These are phyloP conservation scores for Lasioglossum albipes DNA, from an alignment of 1,140 invertebrate genomes.

Conservation along the genomic window DNA sequence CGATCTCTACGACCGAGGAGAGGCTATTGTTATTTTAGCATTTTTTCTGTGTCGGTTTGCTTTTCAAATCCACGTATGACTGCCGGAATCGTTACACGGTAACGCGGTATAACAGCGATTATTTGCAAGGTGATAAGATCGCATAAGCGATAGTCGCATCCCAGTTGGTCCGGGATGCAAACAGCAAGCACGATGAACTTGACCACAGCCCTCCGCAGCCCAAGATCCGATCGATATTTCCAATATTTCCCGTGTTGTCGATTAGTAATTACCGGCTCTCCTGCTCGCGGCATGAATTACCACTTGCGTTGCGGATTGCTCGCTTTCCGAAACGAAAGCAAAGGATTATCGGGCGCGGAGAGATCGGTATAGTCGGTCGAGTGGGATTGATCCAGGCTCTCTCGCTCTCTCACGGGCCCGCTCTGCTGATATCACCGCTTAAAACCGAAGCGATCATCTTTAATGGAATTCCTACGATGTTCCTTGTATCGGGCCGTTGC, in stretches of 20 bases:
- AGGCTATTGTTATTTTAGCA: too few relatives aligned
- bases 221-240: constrained; percentile 34
- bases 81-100: too few relatives aligned
- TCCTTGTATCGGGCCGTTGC: background rate
- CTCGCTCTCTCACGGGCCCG: background rate
- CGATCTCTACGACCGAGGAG: too few relatives aligned
- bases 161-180: background rate
- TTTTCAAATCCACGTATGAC: too few relatives aligned
- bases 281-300: background rate
- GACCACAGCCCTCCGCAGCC: constrained; percentile 18
- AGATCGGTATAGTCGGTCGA: background rate
- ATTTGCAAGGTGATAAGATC: constrained; percentile 34
- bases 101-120: too few relatives aligned
- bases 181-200: constrained; percentile 31
- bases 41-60: too few relatives aligned
- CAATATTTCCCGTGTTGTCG: constrained; percentile 7
- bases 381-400: background rate
- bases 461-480: background rate
- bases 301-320: background rate
- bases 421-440: background rate
- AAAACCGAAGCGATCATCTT: background rate
- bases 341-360: background rate
- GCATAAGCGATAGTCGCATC: constrained; percentile 16
- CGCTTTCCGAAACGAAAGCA: background rate
- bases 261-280: background rate